Evolutionary conservation across 2,888 invertebrate genomes (phyloP), one percentile per base, ranked within the genome.

Genomic region (Deilephila elpenor): DNA sequence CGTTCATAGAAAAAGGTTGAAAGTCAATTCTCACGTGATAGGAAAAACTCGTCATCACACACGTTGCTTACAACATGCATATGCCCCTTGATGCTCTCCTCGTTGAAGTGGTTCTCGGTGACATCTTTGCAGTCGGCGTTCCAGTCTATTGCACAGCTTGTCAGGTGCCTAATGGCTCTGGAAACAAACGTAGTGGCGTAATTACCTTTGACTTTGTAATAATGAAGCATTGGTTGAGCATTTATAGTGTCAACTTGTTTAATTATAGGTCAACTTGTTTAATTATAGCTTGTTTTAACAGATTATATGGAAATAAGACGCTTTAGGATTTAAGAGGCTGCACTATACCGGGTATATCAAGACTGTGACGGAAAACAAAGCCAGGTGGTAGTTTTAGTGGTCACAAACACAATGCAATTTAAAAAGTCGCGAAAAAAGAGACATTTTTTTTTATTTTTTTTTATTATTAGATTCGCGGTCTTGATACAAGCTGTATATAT

Each of bases 111-210:
- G 53, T 85, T 89, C n/a, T 93, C 92, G 0, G 91, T 89, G 0
- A 91, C 86, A 11, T 91, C 90, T 73, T 83, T 88, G 78, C 94
- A 94, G 70, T 93, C 93, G 0, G 86, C 78, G 74, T 93, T 94
- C 94, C 94, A 94, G 78, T 93, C 90, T 75, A 89, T 82, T 0
- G 92, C 93, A 76, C 94, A 93, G 78, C 87, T 90, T 59, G 89
- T 89, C 34, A 93, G 84, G 64, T 88, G 83, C 59, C 88, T 89
- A 73, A 93, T 85, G 3, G 93, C 88, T 79, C 93, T 94, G 82
- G 53, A 82, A 84, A 75, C 25, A 29, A 11, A 67, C 44, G 25
- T 20, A 32, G 34, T 34, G 19, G n/a, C 6, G 1, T 17, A 17
- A 37, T 51, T 7, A 64, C 5, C 71, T 62, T 5, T 29, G 14